These are phyloP conservation scores for Gallinago solitaria DNA, from an alignment of 2,797 vertebrate species.

Conservation along the genomic window DNA sequence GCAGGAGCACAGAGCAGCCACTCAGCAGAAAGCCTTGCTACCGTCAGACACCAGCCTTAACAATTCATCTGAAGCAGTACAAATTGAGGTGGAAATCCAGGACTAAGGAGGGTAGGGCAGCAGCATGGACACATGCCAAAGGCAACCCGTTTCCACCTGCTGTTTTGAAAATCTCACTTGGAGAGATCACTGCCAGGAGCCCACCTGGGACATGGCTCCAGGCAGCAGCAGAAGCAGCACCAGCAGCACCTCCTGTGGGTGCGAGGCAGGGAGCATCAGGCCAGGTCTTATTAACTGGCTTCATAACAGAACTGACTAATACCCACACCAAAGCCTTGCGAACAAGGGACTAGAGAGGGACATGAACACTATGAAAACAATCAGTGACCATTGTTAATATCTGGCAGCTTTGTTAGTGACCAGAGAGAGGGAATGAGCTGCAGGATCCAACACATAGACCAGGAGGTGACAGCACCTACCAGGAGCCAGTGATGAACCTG, in stretches of 20 bases:
- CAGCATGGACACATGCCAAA: neutral
- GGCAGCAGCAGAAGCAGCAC: neutral
- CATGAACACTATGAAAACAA: neutral
- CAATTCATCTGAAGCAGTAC: neutral
- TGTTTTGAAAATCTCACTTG: neutral
- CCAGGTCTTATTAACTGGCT: neutral
- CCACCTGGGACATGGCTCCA: accelerated
- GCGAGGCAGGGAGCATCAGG: neutral
- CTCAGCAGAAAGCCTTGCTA: neutral
- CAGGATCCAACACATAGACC: neutral
- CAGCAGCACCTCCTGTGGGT: accelerated
- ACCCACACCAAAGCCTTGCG: neutral
- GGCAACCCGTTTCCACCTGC: neutral
- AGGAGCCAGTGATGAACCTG: neutral
- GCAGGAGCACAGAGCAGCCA: neutral
- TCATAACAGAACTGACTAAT: neutral
- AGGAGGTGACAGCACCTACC: neutral
- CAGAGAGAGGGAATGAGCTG: neutral
- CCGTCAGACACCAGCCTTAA: neutral
- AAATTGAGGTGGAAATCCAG: neutral
- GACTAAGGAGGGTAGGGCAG: neutral
- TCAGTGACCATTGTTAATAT: neutral
- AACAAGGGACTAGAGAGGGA: neutral
- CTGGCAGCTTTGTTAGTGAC: neutral
- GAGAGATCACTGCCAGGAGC: neutral